These are phyloP conservation scores for Nomada lathburiana DNA, from an alignment of 2,888 invertebrate species.

Conservation along the genomic window DNA sequence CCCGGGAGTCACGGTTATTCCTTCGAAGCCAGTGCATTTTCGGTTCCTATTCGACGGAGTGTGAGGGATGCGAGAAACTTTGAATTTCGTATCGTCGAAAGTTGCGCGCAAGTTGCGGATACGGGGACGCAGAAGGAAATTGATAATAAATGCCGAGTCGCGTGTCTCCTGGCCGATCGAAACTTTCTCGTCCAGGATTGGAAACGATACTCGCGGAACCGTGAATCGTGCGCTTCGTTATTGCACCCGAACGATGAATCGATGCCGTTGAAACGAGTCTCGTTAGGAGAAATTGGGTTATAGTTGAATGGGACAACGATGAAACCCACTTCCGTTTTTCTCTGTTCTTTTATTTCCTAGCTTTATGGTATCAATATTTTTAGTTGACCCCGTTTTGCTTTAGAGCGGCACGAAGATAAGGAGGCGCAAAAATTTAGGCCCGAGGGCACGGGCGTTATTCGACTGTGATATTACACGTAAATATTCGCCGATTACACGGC, in stretches of 20 bases:
- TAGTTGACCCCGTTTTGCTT: conserved; percentile 3
- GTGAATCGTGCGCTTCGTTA: conserved; percentile 4
- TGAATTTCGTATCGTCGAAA: conserved; percentile 40
- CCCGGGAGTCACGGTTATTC: conserved; percentile 47
- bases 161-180: conserved; percentile 1
- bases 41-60: conserved; percentile 19
- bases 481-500: conserved; percentile 41
- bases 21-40: conserved; percentile 35
- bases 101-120: neutral
- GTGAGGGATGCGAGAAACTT: conserved; percentile 35
- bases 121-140: neutral
- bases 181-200: neutral
- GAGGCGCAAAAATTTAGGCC: conserved; percentile 11
- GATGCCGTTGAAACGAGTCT: neutral
- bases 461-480: conserved; percentile 28
- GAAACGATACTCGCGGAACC: neutral
- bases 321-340: neutral
- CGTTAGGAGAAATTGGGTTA: conserved; percentile 4
- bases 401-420: conserved; percentile 19
- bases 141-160: conserved; percentile 14
- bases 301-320: neutral
- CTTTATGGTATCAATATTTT: neutral
- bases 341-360: neutral
- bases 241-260: neutral
- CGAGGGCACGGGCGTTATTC: conserved; percentile 26